Percentiles rank a stretch among this genome's conserved stretches.
These are phyloP conservation scores for Sinella curviseta DNA, from an alignment of 1,140 invertebrate species.

Conservation along the genomic window DNA sequence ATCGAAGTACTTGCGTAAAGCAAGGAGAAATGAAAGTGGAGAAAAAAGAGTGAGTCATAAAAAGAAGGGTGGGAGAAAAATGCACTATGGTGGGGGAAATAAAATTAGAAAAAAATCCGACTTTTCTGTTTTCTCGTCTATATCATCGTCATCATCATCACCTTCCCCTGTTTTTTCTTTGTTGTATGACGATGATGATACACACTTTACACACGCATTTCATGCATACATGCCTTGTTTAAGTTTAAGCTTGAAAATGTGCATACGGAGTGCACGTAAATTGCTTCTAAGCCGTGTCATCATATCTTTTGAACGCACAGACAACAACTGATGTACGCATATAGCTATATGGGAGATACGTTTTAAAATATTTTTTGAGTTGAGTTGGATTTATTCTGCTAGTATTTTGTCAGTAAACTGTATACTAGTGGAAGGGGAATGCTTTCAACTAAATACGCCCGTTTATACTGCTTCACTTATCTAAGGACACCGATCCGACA, in stretches of 20 bases:
- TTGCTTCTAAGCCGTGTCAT: no score
- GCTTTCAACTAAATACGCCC: not conserved
- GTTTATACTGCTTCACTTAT: slow-evolving; percentile 22
- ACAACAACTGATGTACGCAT: not conserved
- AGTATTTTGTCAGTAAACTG: not conserved
- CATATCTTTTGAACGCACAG: not conserved
- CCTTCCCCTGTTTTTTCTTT: not conserved
- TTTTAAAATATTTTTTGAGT: not conserved
- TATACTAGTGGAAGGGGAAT: not conserved
- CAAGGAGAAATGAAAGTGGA: not conserved
- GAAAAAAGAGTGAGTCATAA: slow-evolving; percentile 17
- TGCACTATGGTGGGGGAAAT: slow-evolving; percentile 13
- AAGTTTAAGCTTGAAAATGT: not conserved
- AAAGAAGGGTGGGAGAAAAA: slow-evolving; percentile 17
- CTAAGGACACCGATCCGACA: not conserved
- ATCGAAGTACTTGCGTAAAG: not conserved
- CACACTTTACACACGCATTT: not conserved
- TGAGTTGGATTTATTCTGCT: not conserved
- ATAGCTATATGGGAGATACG: no score
- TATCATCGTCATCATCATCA: not conserved
- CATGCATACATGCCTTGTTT: not conserved
- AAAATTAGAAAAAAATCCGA: slow-evolving; percentile 14
- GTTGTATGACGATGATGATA: not conserved
- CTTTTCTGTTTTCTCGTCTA: not conserved
- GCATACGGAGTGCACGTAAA: no score